Percentiles rank a stretch among this genome's conserved stretches.
phyloP scores from a whole-genome alignment of 2,113 vertebrate genomes.

The Stercorarius parasiticus region DNA sequence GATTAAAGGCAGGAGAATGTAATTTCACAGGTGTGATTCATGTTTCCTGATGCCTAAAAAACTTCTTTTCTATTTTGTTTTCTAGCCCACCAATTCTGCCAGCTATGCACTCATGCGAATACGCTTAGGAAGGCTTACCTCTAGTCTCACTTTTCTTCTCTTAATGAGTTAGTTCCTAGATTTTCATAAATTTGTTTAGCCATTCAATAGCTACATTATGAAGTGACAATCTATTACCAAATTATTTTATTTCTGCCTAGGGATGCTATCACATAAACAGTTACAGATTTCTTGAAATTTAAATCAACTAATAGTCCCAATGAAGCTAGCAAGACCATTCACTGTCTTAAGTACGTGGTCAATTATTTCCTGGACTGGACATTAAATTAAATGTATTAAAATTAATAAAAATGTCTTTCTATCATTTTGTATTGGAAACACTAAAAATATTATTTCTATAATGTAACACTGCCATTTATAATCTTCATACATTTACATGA shows the following conservation, averaged over 20 bases:
- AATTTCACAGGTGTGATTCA: background rate
- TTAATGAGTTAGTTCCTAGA: background rate
- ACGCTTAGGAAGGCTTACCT: background rate
- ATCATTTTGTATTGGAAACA: background rate
- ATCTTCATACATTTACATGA: background rate
- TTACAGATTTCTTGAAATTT: background rate
- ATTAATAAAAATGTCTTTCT: background rate
- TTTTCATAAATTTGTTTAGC: background rate
- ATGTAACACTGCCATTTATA: background rate
- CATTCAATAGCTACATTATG: background rate
- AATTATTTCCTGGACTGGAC: background rate
- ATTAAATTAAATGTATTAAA: background rate
- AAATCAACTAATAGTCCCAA: background rate
- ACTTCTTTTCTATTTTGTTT: background rate
- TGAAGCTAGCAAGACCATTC: background rate
- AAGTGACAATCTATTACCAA: background rate
- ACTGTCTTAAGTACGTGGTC: background rate
- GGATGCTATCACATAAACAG: background rate
- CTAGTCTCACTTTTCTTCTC: constrained; percentile 24
- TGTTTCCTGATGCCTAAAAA: background rate
- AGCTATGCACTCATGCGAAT: background rate
- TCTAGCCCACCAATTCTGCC: background rate
- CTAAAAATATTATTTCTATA: background rate
- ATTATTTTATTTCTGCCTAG: background rate
- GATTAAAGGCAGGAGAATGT: background rate